Conservation (phyloP, 2,113 vertebrate species). For the Amphilophus citrinellus region DNA sequence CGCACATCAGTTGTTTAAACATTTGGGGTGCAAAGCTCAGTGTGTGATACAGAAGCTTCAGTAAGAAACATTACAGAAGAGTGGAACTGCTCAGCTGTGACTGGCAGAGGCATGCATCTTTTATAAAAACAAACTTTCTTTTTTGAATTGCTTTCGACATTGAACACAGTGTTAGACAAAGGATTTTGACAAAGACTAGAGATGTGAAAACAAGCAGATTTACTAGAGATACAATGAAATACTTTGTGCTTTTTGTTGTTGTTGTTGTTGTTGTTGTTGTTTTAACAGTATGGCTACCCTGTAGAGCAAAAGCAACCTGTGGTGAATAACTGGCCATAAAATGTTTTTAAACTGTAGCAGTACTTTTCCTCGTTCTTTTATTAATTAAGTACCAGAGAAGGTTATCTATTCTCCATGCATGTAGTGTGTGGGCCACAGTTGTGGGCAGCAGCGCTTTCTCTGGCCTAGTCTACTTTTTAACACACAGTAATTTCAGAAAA, state of each 20-base stretch:
- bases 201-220: constrained; percentile 42
- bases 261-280: background rate
- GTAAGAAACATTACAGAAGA: background rate
- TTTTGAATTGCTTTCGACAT: constrained; percentile 10
- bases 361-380: constrained; percentile 35
- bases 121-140: constrained; percentile 14
- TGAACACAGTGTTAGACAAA: background rate
- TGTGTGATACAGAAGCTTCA: background rate
- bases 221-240: constrained; percentile 21
- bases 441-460: constrained; percentile 15
- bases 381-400: constrained; percentile 49
- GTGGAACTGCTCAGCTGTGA: constrained; percentile 22
- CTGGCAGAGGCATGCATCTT: constrained; percentile 24
- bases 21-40: background rate
- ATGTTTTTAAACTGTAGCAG: constrained; percentile 49
- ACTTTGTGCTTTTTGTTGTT: background rate
- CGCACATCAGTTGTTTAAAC: background rate
- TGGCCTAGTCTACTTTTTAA: background rate
- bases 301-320: constrained; percentile 35
- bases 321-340: constrained; percentile 46
- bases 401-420: constrained; percentile 39
- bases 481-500: background rate
- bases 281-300: constrained; percentile 7
- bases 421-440: constrained; percentile 24
- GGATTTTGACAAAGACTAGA: constrained; percentile 18